These are phyloP conservation scores for Agrilus cyanescens DNA, from an alignment of 2,888 invertebrate genomes.

Conservation along the genomic window DNA sequence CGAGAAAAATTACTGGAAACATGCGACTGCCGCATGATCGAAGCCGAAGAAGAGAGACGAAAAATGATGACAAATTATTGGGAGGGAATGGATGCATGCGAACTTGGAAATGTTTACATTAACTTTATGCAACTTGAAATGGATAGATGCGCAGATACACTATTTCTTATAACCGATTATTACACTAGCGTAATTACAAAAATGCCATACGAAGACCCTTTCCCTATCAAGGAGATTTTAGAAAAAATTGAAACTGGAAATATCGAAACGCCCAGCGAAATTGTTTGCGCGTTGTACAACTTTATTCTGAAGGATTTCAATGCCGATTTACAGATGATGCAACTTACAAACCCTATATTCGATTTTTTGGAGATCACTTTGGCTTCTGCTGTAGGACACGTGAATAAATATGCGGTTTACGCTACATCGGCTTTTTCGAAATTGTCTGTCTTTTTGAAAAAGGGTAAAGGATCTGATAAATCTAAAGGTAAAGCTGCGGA, in stretches of 20 bases:
- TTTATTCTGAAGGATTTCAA: too few relatives aligned
- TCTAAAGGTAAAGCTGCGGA: conserved; percentile 2
- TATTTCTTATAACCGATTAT: conserved; percentile 37
- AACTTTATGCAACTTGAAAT: conserved; percentile 49
- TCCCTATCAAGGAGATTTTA: conserved; percentile 28
- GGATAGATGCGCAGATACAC: conserved; percentile 40
- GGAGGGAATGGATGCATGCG: conserved; percentile 42
- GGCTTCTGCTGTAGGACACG: too few relatives aligned
- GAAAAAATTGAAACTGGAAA: background rate
- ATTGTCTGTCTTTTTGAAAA: too few relatives aligned
- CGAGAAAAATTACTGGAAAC: conserved; percentile 40
- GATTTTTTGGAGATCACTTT: too few relatives aligned
- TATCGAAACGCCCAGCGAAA: too few relatives aligned
- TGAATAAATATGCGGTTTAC: too few relatives aligned
- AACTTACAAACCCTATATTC: too few relatives aligned
- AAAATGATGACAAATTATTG: conserved; percentile 45
- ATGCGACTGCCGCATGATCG: conserved; percentile 43
- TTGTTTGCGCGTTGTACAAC: too few relatives aligned
- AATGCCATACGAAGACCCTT: conserved; percentile 39
- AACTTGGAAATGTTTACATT: conserved; percentile 43
- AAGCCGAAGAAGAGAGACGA: conserved; percentile 42
- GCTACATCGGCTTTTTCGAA: too few relatives aligned
- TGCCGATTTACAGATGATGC: too few relatives aligned
- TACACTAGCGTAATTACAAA: conserved; percentile 32
- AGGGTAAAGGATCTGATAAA: conserved; percentile 1